These are phyloP conservation scores for Papilio demoleus DNA, from an alignment of 2,888 invertebrate species.

Conservation along the genomic window DNA sequence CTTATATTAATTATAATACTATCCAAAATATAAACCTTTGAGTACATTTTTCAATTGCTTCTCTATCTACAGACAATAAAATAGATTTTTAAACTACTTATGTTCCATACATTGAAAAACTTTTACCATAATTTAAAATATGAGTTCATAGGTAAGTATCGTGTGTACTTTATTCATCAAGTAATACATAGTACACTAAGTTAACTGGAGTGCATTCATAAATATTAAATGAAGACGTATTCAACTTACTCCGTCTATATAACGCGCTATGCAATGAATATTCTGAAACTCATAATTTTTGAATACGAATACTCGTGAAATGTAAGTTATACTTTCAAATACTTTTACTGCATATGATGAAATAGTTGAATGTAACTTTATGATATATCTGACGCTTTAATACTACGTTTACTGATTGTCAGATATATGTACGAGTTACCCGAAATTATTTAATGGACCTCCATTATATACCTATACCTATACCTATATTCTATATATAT, in stretches of 20 bases:
- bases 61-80: too few relatives aligned
- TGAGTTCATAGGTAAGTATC: conserved; percentile 12
- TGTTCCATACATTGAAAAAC: neutral
- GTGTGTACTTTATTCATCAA: conserved; percentile 20
- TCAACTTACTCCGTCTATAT: conserved; percentile 11
- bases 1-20: too few relatives aligned
- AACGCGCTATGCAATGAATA: conserved; percentile 16
- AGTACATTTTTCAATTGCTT: too few relatives aligned
- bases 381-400: too few relatives aligned
- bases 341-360: conserved; percentile 2
- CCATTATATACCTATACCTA: too few relatives aligned
- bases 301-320: conserved; percentile 12
- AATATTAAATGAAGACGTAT: conserved; percentile 25
- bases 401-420: too few relatives aligned
- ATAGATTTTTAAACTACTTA: neutral
- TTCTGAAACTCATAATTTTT: conserved; percentile 16
- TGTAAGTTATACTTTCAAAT: conserved; percentile 16
- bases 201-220: conserved; percentile 22
- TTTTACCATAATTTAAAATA: conserved; percentile 5
- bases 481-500: too few relatives aligned
- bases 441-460: too few relatives aligned
- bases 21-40: too few relatives aligned
- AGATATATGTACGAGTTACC: too few relatives aligned
- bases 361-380: neutral
- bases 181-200: conserved; percentile 17